Base-by-base conservation (phyloP, 2,113 vertebrate species). In the Sylvietta virens region DNA sequence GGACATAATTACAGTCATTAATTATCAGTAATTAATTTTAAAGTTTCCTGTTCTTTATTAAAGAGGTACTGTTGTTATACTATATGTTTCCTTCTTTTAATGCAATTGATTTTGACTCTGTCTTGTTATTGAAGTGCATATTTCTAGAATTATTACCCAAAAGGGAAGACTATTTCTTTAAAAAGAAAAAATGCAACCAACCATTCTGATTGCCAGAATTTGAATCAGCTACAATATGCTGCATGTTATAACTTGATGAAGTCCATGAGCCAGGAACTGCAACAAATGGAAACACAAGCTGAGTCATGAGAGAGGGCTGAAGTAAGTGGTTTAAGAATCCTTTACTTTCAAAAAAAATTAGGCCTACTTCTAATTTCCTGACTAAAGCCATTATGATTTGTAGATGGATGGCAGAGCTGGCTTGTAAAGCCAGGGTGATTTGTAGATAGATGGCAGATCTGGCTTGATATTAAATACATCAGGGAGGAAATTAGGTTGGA, bases 401-500 rank as follows among this genome's bases (percentile, higher is more conserved):
- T 77, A 86, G 60, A 79, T 64, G 37, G 81, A 93, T 74, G 19
- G 84, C n/a, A 95, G 79, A 94, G n/a, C 18, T 90, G 74, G 48
- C 74, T 92, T 91, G 81, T 90, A 91, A 96, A 95, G 81, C 88
- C 81, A 73, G 51, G 44, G 50, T 92, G 91, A 96, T 95, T 95
- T 96, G 82, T 88, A 92, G 91, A 73, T 73, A 40, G 77, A 92
- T 93, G 66, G 86, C 80, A 95, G 90, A 92, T 54, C 78, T 95
- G 81, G 78, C 74, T 86, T 95, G 78, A 80, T 92, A 88, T 94
- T 95, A 96, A 95, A 92, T 93, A 85, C 35, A 89, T 86, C 78
- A 82, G 58, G 65, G 66, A 96, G 71, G 78, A 96, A 97, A 97
- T 96, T 86, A 96, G 33, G 71, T 94, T 96, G 87, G 81, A 88